Evolutionary conservation across 1,140 invertebrate species (phyloP).

Genomic region (Drosophila ironensis): DNA sequence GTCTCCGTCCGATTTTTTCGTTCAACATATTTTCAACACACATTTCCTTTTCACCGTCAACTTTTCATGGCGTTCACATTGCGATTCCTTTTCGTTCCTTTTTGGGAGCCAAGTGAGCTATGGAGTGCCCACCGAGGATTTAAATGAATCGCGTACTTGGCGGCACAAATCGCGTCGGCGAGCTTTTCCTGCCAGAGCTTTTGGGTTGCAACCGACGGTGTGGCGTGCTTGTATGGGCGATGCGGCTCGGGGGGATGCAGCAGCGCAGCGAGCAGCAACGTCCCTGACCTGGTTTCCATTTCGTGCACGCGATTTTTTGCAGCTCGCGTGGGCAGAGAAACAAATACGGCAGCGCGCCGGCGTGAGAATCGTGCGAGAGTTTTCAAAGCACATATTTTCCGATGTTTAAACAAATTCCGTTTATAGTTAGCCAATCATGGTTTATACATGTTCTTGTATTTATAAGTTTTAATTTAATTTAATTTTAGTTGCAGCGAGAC

Average conservation of each 20-base stretch:
- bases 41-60: too few relatives aligned
- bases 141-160: conserved; percentile 44
- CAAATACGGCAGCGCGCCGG: conserved; percentile 47
- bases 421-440: too few relatives aligned
- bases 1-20: too few relatives aligned
- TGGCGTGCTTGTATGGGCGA: too few relatives aligned
- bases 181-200: conserved; percentile 46
- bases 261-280: conserved; percentile 60
- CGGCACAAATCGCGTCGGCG: not conserved
- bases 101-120: too few relatives aligned
- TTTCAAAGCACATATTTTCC: not conserved
- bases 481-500: too few relatives aligned
- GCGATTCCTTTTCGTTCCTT: too few relatives aligned
- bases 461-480: not conserved
- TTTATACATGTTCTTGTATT: not conserved
- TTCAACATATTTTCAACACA: too few relatives aligned
- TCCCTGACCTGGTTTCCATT: conserved; percentile 77
- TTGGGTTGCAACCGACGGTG: not conserved
- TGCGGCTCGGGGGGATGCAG: not conserved
- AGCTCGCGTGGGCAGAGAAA: conserved; percentile 63
- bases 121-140: too few relatives aligned
- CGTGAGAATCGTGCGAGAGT: conserved; percentile 30
- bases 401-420: conserved; percentile 1
- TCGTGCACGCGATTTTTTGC: conserved; percentile 71
- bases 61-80: too few relatives aligned